A percentile compares a stretch with the other conserved stretches of the same genome.
Evolutionary conservation across 2,113 vertebrate genomes (phyloP).

Genomic region (Falcunculus frontatus): DNA sequence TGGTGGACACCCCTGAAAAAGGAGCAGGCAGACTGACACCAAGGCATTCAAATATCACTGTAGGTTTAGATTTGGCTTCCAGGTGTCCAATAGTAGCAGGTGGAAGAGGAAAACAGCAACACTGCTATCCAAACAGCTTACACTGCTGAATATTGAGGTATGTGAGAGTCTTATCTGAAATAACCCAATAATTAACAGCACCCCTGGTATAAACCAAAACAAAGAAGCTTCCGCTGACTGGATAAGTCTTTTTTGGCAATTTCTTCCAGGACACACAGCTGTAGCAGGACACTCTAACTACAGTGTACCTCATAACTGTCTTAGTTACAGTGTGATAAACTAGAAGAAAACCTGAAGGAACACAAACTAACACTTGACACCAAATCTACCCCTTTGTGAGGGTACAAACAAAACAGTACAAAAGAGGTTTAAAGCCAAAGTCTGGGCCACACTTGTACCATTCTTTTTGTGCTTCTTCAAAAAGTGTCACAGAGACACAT

Average conservation of each 20-base stretch:
- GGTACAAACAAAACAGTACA: neutral
- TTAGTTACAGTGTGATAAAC: neutral
- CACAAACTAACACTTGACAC: neutral
- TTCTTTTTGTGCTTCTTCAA: neutral
- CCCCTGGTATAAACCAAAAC: neutral
- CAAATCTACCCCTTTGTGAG: neutral
- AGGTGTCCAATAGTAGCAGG: neutral
- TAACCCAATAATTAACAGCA: neutral
- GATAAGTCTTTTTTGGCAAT: neutral
- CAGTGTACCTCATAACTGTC: fast-evolving
- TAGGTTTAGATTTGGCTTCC: neutral
- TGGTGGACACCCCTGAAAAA: neutral
- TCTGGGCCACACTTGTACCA: neutral
- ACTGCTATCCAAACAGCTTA: neutral
- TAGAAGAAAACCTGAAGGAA: neutral
- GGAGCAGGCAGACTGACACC: neutral
- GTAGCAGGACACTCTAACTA: neutral
- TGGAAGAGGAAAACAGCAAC: neutral
- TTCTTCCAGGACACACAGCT: neutral
- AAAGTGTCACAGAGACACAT: neutral
- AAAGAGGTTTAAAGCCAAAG: neutral
- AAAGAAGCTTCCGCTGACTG: neutral
- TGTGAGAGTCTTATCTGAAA: neutral
- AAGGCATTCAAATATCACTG: neutral
- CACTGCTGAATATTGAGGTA: neutral